A percentile compares a stretch with the other conserved stretches of the same genome.
Evolutionary conservation across 2,797 vertebrate genomes (phyloP).

Genomic region (Sebastes kiyomatsui): DNA sequence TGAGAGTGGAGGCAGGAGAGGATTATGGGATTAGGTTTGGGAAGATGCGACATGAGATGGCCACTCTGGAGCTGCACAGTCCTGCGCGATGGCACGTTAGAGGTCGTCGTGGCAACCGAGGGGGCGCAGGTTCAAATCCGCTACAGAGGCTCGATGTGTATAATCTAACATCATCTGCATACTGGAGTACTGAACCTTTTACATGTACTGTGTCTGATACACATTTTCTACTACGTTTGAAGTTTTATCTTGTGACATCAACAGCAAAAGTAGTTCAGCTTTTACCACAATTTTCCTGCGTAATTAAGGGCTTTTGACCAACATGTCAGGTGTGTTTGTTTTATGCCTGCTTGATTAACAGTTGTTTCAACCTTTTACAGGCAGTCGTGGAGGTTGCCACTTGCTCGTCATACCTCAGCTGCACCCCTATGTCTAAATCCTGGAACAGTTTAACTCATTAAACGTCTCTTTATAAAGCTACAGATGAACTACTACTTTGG

Average conservation of each 20-base stretch:
- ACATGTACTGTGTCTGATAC: background rate
- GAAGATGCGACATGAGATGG: slow-evolving; percentile 69
- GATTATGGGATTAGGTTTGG: slow-evolving; percentile 66
- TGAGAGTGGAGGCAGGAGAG: slow-evolving; percentile 62
- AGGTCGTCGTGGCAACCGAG: background rate
- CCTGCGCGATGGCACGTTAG: background rate
- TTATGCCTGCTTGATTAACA: background rate
- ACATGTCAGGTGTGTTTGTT: background rate
- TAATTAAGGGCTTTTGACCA: background rate
- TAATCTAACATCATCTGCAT: background rate
- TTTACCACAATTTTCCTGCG: background rate
- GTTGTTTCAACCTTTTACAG: background rate
- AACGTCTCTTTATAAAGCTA: background rate
- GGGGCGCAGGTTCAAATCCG: background rate
- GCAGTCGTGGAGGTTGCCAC: background rate
- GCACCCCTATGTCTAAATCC: background rate
- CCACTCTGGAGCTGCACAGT: slow-evolving; percentile 52
- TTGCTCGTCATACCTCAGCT: background rate
- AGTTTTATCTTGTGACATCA: background rate
- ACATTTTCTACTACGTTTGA: background rate
- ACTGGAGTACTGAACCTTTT: background rate
- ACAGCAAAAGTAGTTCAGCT: background rate
- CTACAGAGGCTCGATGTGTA: background rate
- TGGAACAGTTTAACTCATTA: background rate
- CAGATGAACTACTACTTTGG: background rate